Conservation (phyloP, 2,888 invertebrate genomes). For the Atethmia centrago region DNA sequence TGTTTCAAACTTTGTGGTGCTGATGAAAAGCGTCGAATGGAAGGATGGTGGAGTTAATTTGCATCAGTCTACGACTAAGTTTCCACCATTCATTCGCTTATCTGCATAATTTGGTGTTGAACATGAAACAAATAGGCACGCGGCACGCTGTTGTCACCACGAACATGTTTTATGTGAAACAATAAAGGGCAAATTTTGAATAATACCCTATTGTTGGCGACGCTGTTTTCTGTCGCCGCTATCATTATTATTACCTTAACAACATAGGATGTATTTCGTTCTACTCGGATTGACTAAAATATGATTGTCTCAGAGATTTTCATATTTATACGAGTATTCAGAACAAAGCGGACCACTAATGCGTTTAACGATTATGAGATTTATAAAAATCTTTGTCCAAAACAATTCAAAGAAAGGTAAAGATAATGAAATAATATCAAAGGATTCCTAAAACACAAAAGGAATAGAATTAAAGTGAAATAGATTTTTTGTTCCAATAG, state of each 20-base stretch:
- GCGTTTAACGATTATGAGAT: constrained; percentile 61
- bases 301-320: constrained; percentile 49
- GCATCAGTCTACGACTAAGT: constrained; percentile 86
- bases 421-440: constrained; percentile 56
- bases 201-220: constrained; percentile 83
- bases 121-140: constrained; percentile 86
- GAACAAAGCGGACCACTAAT: constrained; percentile 59
- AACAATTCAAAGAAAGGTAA: constrained; percentile 47
- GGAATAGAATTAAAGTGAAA: constrained; percentile 28
- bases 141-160: constrained; percentile 83
- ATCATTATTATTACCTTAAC: constrained; percentile 76
- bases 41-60: constrained; percentile 86
- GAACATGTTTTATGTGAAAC: constrained; percentile 86
- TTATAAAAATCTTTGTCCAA: constrained; percentile 42
- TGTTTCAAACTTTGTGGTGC: constrained; percentile 81
- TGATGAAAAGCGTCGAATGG: constrained; percentile 84
- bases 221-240: constrained; percentile 81
- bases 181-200: constrained; percentile 87
- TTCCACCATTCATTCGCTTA: constrained; percentile 87
- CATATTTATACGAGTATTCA: constrained; percentile 58
- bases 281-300: constrained; percentile 57
- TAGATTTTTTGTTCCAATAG: constrained; percentile 24
- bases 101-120: constrained; percentile 88
- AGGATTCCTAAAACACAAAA: constrained; percentile 39
- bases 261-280: constrained; percentile 68